Conservation (phyloP, 2,888 invertebrate genomes). For the Sthenelais limicola region DNA sequence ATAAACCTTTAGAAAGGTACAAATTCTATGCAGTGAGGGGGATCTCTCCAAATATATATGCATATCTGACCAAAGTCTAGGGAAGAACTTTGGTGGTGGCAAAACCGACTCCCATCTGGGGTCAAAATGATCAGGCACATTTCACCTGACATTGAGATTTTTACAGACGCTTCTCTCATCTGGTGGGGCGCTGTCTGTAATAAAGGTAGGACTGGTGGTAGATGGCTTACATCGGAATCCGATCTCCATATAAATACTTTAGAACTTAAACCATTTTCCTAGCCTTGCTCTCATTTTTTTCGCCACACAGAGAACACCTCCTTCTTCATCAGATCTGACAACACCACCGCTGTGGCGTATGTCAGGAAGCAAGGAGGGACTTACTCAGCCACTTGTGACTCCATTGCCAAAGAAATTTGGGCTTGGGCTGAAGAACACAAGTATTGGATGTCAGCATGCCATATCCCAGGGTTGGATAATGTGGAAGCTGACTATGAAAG, state of each 20-base stretch:
- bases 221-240: neutral
- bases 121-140: neutral
- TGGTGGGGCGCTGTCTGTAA: slow-evolving; percentile 26
- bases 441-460: slow-evolving; percentile 4
- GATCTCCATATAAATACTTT: slow-evolving; percentile 31
- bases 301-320: neutral
- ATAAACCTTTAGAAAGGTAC: slow-evolving; percentile 11
- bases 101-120: neutral
- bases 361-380: slow-evolving; percentile 30
- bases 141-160: neutral
- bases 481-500: slow-evolving; percentile 23
- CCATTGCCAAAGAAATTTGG: slow-evolving; percentile 22
- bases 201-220: neutral
- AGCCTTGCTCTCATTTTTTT: neutral
- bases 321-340: slow-evolving; percentile 32
- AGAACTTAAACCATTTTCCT: slow-evolving; percentile 22
- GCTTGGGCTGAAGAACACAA: slow-evolving; percentile 8
- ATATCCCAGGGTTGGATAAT: slow-evolving; percentile 28
- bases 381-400: neutral
- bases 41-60: slow-evolving; percentile 3
- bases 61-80: neutral
- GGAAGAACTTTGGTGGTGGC: slow-evolving; percentile 29
- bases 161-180: slow-evolving; percentile 24
- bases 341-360: slow-evolving; percentile 35
- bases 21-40: neutral